These are phyloP conservation scores for Platypus cylindrus DNA, from an alignment of 2,888 invertebrate species.

Conservation along the genomic window DNA sequence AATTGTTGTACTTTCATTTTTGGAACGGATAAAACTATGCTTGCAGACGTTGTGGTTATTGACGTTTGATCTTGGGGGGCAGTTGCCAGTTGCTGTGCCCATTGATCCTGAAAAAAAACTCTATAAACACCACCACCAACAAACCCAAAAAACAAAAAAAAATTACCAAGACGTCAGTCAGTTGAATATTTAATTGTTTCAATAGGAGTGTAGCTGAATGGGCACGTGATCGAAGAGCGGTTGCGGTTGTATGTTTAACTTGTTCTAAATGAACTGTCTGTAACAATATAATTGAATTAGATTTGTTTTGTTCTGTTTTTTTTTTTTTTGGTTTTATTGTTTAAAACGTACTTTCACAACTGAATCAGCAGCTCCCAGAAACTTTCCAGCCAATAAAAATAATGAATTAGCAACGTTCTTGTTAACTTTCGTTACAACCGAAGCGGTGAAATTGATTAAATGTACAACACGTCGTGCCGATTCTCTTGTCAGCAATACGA, in stretches of 20 bases:
- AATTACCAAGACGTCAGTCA: constrained; percentile 42
- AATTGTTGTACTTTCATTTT: constrained; percentile 23
- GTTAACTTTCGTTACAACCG: constrained; percentile 46
- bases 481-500: constrained; percentile 65
- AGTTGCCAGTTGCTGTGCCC: constrained; percentile 21
- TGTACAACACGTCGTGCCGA: constrained; percentile 66
- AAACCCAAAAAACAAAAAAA: constrained; percentile 1
- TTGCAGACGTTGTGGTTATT: too few relatives aligned
- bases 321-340: too few relatives aligned
- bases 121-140: too few relatives aligned
- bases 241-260: constrained; percentile 38
- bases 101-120: constrained; percentile 24
- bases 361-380: constrained; percentile 47
- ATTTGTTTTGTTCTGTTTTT: not conserved
- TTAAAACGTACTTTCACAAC: constrained; percentile 61
- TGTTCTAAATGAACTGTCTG: constrained; percentile 50
- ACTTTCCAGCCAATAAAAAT: constrained; percentile 36
- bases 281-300: constrained; percentile 7
- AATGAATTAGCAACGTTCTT: constrained; percentile 23
- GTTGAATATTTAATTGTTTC: constrained; percentile 39
- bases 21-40: constrained; percentile 23
- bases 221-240: constrained; percentile 41
- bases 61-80: constrained; percentile 9
- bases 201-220: constrained; percentile 36
- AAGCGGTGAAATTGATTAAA: constrained; percentile 57